These are phyloP conservation scores for Phenganax subtilis DNA, from an alignment of 92 coral and sea anemone species.

Conservation along the genomic window DNA sequence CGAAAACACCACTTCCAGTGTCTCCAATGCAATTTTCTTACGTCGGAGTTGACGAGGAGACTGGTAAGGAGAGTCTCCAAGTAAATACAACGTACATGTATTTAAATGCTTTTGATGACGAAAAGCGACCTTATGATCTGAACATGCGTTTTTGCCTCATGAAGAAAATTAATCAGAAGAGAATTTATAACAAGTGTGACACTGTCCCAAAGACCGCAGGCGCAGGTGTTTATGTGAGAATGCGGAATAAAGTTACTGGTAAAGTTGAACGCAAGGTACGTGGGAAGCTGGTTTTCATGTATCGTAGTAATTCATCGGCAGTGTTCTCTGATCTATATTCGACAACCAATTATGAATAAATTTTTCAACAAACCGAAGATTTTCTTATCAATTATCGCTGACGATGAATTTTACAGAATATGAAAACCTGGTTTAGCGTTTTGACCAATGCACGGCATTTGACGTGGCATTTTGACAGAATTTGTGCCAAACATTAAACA, in stretches of 20 bases:
- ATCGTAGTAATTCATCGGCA: background rate
- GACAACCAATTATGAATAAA: too few relatives aligned
- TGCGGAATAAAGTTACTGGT: background rate
- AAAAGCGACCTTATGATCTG: background rate
- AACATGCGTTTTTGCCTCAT: slow-evolving; percentile 19
- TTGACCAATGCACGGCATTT: too few relatives aligned
- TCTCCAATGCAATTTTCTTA: slow-evolving; percentile 5
- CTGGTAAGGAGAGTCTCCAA: slow-evolving; percentile 11
- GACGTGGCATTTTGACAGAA: too few relatives aligned
- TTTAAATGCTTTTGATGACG: slow-evolving; percentile 26
- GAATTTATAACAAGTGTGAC: slow-evolving; percentile 26
- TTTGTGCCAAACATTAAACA: background rate
- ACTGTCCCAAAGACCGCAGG: slow-evolving; percentile 41
- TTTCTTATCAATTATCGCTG: too few relatives aligned
- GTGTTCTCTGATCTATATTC: too few relatives aligned
- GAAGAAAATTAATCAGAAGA: background rate
- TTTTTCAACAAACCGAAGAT: too few relatives aligned
- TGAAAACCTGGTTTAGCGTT: too few relatives aligned
- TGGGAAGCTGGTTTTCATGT: background rate
- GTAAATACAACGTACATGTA: slow-evolving; percentile 13
- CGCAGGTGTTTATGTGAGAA: slow-evolving; percentile 37
- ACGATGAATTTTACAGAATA: too few relatives aligned
- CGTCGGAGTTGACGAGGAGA: background rate
- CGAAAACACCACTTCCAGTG: slow-evolving; percentile 1
- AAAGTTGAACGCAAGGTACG: slow-evolving; percentile 29